Conservation (phyloP, 1,140 invertebrate species). For the Drosophila bocqueti region DNA sequence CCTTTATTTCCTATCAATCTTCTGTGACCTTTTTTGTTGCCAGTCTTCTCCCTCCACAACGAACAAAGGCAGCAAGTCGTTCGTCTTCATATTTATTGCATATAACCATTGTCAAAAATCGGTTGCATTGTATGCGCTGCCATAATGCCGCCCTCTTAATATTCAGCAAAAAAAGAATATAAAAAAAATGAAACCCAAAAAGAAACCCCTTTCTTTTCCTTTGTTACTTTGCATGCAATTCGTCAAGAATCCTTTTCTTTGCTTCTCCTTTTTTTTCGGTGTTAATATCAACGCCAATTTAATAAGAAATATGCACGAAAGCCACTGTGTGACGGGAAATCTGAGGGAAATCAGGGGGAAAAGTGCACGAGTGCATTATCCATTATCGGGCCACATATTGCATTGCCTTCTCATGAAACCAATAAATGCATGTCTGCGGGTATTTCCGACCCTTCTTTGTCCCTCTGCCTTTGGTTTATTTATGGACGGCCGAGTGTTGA, state of each 20-base stretch:
- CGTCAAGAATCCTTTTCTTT: conserved; percentile 42
- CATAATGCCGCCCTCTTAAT: conserved; percentile 10
- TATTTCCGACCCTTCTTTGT: background rate
- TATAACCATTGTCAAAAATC: conserved; percentile 47
- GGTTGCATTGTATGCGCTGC: conserved; percentile 33
- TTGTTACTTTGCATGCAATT: conserved; percentile 41
- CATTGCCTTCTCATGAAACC: conserved; percentile 25
- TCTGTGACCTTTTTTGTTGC: conserved; percentile 2
- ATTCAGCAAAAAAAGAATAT: background rate
- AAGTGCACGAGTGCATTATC: conserved; percentile 27
- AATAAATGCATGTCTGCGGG: conserved; percentile 22
- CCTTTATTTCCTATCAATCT: conserved; percentile 14
- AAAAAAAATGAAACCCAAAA: background rate
- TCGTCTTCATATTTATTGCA: conserved; percentile 54
- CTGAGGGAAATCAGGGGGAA: background rate
- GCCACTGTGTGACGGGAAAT: background rate
- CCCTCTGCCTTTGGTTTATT: conserved; percentile 21
- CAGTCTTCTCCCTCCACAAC: background rate
- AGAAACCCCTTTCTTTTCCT: background rate
- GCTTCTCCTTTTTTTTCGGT: conserved; percentile 4
- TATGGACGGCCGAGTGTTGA: conserved; percentile 12
- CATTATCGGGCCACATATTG: conserved; percentile 46
- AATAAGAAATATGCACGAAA: conserved; percentile 53
- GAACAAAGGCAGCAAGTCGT: conserved; percentile 36
- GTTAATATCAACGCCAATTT: conserved; percentile 54